Percentiles rank a stretch among this genome's conserved stretches.
Conservation (phyloP, 1,140 invertebrate species). For the Frieseomelitta varia region DNA sequence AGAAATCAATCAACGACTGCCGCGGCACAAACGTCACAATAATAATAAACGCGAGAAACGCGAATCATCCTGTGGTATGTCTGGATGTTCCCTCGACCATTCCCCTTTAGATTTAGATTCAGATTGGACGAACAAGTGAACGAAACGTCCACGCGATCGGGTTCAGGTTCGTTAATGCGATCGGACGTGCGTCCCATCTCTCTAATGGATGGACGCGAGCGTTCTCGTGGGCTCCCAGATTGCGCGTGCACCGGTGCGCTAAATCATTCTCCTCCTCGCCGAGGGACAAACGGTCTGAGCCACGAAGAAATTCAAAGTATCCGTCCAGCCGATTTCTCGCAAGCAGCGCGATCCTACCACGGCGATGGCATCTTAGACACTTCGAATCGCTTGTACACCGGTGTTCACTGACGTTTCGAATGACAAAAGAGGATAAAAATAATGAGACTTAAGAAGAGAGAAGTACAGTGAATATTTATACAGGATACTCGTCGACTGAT, state of each 20-base stretch:
- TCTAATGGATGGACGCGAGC: background rate
- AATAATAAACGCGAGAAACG: constrained; percentile 7
- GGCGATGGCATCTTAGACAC: background rate
- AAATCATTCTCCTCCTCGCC: background rate
- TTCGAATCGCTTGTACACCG: background rate
- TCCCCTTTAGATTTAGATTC: background rate
- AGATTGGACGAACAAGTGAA: no score
- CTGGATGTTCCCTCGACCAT: background rate
- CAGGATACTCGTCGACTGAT: no score
- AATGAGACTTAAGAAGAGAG: no score
- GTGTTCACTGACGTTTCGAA: no score
- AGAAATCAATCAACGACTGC: background rate
- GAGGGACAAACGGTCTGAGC: background rate
- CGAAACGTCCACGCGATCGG: background rate
- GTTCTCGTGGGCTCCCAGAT: background rate
- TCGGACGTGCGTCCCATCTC: background rate
- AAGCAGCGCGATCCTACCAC: background rate
- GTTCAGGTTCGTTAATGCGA: constrained; percentile 8
- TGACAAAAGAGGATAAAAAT: no score
- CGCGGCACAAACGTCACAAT: background rate
- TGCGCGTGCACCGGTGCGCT: constrained; percentile 13
- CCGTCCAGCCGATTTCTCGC: background rate
- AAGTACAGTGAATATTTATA: no score
- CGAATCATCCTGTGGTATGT: background rate
- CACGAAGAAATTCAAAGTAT: constrained; percentile 13